Evolutionary conservation across 2,113 vertebrate genomes (phyloP).

Genomic region (Erythrocercus mccallii): DNA sequence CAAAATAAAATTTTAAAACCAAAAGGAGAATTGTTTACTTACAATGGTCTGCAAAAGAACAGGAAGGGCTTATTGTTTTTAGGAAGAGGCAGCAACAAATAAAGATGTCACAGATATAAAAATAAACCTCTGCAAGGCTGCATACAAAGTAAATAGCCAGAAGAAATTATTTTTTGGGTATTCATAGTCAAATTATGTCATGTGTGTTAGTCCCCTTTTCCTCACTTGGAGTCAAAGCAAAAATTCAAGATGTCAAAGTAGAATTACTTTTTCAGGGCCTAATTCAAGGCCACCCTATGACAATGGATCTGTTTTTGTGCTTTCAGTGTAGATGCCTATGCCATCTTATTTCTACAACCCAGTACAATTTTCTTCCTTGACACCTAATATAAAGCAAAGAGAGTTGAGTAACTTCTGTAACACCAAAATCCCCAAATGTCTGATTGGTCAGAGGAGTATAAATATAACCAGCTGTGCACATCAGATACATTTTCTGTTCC

Average conservation of each 20-base stretch:
- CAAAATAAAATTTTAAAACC: slow-evolving; percentile 11
- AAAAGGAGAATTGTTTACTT: slow-evolving; percentile 18
- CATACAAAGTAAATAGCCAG: neutral
- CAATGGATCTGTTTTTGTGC: neutral
- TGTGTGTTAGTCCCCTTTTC: neutral
- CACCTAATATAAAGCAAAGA: neutral
- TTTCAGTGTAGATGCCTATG: neutral
- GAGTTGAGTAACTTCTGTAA: neutral
- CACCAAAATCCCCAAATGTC: neutral
- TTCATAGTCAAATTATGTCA: neutral
- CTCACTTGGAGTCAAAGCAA: slow-evolving; percentile 4
- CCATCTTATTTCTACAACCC: neutral
- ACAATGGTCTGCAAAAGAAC: neutral
- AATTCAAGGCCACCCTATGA: neutral
- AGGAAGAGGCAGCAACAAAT: neutral
- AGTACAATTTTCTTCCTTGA: neutral
- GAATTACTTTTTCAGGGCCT: neutral
- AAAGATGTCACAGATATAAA: neutral
- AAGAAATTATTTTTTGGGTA: neutral
- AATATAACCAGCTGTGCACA: neutral
- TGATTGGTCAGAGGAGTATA: neutral
- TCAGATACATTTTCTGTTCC: neutral
- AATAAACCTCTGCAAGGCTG: neutral
- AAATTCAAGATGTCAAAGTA: neutral
- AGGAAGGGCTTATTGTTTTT: slow-evolving; percentile 38